Conservation (phyloP, 2,113 vertebrate genomes). For the Lophura nycthemera region DNA sequence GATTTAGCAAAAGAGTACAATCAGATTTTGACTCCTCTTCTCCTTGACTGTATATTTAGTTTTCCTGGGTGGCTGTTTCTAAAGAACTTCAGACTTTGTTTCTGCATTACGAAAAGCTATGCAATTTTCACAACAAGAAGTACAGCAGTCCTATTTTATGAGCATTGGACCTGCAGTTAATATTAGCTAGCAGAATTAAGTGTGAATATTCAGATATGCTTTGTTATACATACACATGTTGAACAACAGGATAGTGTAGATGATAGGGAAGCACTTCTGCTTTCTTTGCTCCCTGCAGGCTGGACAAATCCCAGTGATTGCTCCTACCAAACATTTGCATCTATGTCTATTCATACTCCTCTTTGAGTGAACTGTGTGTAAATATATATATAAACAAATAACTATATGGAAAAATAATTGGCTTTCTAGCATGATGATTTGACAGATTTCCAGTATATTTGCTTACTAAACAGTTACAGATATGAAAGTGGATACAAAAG, state of each 20-base stretch:
- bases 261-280: neutral
- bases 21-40: neutral
- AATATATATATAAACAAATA: too few relatives aligned
- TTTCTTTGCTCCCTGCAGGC: neutral
- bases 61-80: neutral
- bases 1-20: neutral
- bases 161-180: neutral
- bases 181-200: neutral
- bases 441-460: neutral
- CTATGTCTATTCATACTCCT: neutral
- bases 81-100: neutral
- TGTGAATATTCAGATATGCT: constrained; percentile 28
- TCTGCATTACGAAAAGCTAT: neutral
- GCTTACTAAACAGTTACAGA: neutral
- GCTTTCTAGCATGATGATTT: neutral
- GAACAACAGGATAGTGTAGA: neutral
- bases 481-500: neutral
- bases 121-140: neutral
- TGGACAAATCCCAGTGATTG: neutral
- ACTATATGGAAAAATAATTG: neutral
- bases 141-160: neutral
- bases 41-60: neutral
- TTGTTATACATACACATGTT: neutral
- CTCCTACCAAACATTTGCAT: neutral
- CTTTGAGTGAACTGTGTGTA: too few relatives aligned